A percentile compares a stretch with the other conserved stretches of the same genome.
phyloP scores from a whole-genome alignment of 2,113 vertebrate genomes.

The Bombycilla garrulus region DNA sequence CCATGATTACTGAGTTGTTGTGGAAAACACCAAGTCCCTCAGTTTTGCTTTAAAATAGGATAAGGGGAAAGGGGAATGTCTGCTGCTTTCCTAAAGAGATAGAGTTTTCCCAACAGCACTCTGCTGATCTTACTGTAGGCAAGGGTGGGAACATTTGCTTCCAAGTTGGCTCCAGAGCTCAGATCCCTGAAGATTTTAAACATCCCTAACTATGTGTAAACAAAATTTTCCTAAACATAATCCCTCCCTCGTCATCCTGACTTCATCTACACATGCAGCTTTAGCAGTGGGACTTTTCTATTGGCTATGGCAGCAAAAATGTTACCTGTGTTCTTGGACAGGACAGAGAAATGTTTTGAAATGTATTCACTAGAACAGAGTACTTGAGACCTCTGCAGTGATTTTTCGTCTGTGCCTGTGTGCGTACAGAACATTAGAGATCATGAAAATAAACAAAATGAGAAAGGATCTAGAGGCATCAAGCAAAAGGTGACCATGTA shows the following conservation, averaged over 20 bases:
- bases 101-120: neutral
- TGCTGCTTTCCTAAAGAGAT: neutral
- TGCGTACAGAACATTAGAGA: neutral
- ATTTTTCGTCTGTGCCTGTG: neutral
- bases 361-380: neutral
- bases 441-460: neutral
- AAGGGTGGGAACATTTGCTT: neutral
- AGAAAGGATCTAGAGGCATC: neutral
- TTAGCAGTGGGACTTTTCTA: neutral
- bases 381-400: neutral
- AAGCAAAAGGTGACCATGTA: neutral
- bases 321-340: neutral
- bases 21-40: neutral
- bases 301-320: neutral
- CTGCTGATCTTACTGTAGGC: neutral
- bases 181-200: slow-evolving; percentile 12
- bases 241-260: neutral
- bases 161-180: neutral
- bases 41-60: neutral
- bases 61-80: neutral
- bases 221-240: neutral
- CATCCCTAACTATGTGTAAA: neutral
- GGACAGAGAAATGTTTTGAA: neutral
- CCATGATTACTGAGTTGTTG: neutral
- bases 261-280: neutral